Base-by-base conservation (phyloP, 2,888 invertebrate genomes). In the Serrognathus titanus region DNA sequence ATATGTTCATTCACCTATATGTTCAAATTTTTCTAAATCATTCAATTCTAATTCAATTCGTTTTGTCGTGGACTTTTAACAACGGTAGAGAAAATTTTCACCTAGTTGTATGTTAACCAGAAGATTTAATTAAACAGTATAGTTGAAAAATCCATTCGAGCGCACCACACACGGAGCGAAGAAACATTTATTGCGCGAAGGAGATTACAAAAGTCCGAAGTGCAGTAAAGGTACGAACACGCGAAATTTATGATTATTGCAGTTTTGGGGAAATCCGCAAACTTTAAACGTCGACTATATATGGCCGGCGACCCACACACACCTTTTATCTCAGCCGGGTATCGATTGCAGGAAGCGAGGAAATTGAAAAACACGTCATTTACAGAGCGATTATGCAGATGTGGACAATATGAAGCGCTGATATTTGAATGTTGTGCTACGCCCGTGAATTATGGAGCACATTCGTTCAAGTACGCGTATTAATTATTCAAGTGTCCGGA, bases 181-280 rank as follows among this genome's bases (percentile, higher is more conserved):
- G 55, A 40, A 41, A 57, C 62, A 62, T 65, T 66, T 64, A 60
- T 55, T 57, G 62, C 59, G 58, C 60, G 47, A 54, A 56, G 56
- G 64, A 67, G 65, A 69, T 68, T 68, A 65, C 66, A 63, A 66
- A 68, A 67, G 66, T 67, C 62, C 61, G 64, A 66, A 68, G 66
- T 69, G 65, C 66, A 64, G 64, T 66, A 67, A 67, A 69, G 68
- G 68, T 65, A 63, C 61, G 61, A 60, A 60, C 63, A 64, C 63
- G 4, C 63, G 63, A 62, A 67, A 69, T 69, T 69, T 69, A 69
- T 66, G 67, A 65, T 69, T 69, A 69, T 69, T 67, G 64, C 65
- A 63, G 65, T 64, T 63, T 62, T 62, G 66, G 64, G 64, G 64
- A 66, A 59, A 63, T 63, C 59, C 60, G 58, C 57, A 52, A 60